These are phyloP conservation scores for Venusia cambrica DNA, from an alignment of 2,888 invertebrate genomes.

Conservation along the genomic window DNA sequence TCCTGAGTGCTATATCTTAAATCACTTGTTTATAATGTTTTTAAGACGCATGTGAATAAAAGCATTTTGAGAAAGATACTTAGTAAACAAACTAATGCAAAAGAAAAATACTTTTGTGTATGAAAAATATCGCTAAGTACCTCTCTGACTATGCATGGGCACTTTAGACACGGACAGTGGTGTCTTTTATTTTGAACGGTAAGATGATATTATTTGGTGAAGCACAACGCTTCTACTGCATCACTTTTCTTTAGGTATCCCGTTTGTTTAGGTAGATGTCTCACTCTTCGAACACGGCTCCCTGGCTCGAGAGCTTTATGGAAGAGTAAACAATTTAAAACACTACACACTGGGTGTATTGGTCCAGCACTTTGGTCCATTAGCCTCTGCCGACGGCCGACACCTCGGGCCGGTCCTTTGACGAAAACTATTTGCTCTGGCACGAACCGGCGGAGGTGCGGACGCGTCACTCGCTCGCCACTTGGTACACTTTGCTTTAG, in stretches of 20 bases:
- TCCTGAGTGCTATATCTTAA: too few species aligned
- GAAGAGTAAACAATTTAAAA: slow-evolving; percentile 80
- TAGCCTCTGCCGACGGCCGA: slow-evolving; percentile 71
- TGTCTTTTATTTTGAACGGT: slow-evolving; percentile 6
- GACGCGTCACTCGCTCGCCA: slow-evolving; percentile 58
- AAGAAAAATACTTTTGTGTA: too few species aligned
- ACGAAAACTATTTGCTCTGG: slow-evolving; percentile 69
- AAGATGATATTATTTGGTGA: slow-evolving; percentile 15
- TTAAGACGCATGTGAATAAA: too few species aligned
- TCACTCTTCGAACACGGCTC: slow-evolving; percentile 49
- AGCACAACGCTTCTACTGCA: slow-evolving; percentile 21
- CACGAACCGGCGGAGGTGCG: slow-evolving; percentile 53
- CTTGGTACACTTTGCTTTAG: slow-evolving; percentile 63
- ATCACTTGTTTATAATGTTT: too few species aligned
- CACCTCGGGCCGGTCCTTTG: slow-evolving; percentile 69
- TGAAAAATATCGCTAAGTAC: too few species aligned
- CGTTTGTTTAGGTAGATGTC: slow-evolving; percentile 47
- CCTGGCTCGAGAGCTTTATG: slow-evolving; percentile 74
- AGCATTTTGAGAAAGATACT: too few species aligned
- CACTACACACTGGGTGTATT: slow-evolving; percentile 74
- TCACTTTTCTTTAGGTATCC: slow-evolving; percentile 32
- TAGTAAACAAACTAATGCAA: too few species aligned
- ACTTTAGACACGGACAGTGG: too few species aligned
- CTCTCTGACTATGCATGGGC: too few species aligned
- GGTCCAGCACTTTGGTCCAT: slow-evolving; percentile 78